Base-by-base conservation (phyloP, 2,797 vertebrate genomes). In the Petrocephalus sullivani region DNA sequence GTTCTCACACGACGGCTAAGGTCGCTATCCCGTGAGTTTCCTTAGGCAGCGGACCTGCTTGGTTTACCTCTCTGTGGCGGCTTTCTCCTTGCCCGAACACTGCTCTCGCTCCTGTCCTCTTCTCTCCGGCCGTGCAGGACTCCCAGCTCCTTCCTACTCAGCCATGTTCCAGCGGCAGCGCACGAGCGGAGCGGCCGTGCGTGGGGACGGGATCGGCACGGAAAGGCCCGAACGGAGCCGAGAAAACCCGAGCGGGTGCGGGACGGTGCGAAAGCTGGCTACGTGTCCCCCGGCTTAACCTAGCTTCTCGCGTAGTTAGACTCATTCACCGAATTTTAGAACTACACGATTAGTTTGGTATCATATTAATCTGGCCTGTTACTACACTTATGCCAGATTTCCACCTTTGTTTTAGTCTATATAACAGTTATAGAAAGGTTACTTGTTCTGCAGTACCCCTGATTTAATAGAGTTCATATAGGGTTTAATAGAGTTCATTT, bases 101-200 rank as follows among this genome's bases (percentile, higher is more conserved):
- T 37, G 14, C n/a, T 61, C 19, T 14, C 57, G 37, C 33, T 16
- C 91, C 91, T 90, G 87, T 91, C 91, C 89, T 87, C 92, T 87
- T 91, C 61, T 75, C 5, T 41, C 88, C 41, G 21, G 67, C 82
- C 82, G 81, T 91, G 90, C 94, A 92, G 90, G 88, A 91, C 93
- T 94, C 93, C 90, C 93, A 88, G 92, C 91, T 94, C 92, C 89
- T 88, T 94, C 92, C 89, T 88, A 91, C 90, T 91, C 95, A 95
- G 95, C 95, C 95, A 96, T 96, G 95, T 96, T 96, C 95, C 95
- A 95, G 92, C 94, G 93, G 93, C 33, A 90, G 93, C 93, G 92
- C 91, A 81, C 90, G 92, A 91, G 90, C 90, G 10, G 90, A 91
- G 90, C 89, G 92, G 89, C 89, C 90, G 49, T 49, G 83, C 6